Conservation (phyloP, 2,113 vertebrate genomes). For the Naja naja region DNA sequence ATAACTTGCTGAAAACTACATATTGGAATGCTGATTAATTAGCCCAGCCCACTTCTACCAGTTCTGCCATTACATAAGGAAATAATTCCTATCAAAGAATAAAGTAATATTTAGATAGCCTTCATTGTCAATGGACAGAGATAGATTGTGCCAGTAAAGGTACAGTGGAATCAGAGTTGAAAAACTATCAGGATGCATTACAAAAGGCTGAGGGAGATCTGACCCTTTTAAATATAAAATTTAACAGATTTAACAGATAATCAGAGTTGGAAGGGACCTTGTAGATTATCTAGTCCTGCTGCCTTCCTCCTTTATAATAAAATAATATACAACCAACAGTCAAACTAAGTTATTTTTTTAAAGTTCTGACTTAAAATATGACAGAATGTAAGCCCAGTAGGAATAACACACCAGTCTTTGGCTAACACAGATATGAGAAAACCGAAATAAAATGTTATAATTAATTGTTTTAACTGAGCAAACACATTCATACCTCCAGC, state of each 20-base stretch:
- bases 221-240: no score
- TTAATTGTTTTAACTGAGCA: background rate
- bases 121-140: background rate
- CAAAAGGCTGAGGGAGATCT: background rate
- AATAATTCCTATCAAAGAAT: background rate
- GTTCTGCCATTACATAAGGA: background rate
- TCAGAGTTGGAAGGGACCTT: no score
- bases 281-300: no score
- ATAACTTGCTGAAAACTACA: background rate
- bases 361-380: background rate
- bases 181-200: background rate
- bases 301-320: background rate
- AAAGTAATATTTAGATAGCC: background rate
- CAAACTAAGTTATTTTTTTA: background rate
- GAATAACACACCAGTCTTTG: background rate
- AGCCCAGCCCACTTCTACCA: background rate
- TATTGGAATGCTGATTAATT: background rate
- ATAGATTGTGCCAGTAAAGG: background rate
- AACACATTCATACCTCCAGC: slow-evolving; percentile 70
- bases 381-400: background rate
- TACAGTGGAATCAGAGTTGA: background rate
- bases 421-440: background rate
- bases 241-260: no score
- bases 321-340: background rate
- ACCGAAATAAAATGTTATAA: background rate